Evolutionary conservation across 2,113 vertebrate species (phyloP).

Genomic region (Oxygymnocypris stewartii): DNA sequence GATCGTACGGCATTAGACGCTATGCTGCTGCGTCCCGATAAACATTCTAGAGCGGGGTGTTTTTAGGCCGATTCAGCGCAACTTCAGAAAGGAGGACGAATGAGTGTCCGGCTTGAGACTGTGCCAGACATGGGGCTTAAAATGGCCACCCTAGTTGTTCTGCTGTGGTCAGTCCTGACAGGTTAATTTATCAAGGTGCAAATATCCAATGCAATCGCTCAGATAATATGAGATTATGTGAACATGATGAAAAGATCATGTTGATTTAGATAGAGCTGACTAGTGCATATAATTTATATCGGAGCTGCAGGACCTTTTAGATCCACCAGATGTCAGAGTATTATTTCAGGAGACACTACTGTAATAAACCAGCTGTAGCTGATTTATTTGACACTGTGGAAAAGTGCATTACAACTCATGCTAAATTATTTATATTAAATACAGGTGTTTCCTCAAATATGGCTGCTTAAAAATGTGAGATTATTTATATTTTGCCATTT

Average conservation of each 20-base stretch:
- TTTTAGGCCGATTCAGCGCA: no score
- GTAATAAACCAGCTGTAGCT: not conserved
- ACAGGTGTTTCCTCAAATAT: not conserved
- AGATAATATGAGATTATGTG: not conserved
- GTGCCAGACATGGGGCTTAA: no score
- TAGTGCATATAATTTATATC: not conserved
- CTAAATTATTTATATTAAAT: not conserved
- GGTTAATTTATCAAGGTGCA: not conserved
- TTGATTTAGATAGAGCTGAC: not conserved
- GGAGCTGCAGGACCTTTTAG: not conserved
- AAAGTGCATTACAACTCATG: not conserved
- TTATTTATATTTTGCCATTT: not conserved
- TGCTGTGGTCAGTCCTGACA: not conserved
- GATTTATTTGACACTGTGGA: conserved; percentile 14
- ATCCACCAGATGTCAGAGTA: conserved; percentile 53
- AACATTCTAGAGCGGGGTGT: no score
- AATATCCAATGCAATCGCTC: not conserved
- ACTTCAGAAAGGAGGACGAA: no score
- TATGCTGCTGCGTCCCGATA: no score
- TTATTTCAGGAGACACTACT: not conserved
- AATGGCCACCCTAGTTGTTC: not conserved
- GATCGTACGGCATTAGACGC: no score
- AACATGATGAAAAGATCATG: not conserved
- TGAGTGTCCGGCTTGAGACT: no score
- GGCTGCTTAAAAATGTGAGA: no score